A percentile compares a stretch with the other conserved stretches of the same genome.
These are phyloP conservation scores for Mimumesa dahlbomi DNA, from an alignment of 2,888 invertebrate genomes.

Conservation along the genomic window DNA sequence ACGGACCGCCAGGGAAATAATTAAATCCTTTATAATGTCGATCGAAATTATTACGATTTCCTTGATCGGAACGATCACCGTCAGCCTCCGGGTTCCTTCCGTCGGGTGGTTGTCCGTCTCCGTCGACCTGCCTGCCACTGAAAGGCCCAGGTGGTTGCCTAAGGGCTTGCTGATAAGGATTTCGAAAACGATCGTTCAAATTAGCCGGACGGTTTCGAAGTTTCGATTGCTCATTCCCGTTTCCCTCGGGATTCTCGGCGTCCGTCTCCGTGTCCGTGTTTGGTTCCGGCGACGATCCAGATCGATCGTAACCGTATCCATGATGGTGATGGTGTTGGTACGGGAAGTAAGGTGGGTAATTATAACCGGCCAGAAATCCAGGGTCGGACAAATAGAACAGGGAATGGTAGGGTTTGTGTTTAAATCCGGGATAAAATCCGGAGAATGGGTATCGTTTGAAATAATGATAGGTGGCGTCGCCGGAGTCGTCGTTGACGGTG, in stretches of 20 bases:
- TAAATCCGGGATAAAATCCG: conserved; percentile 1
- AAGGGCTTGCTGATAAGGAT: not conserved
- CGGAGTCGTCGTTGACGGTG: conserved; percentile 14
- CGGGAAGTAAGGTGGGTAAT: no score
- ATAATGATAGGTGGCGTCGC: conserved; percentile 6
- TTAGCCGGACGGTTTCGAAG: conserved; percentile 13
- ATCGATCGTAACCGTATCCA: not conserved
- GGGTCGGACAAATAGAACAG: not conserved
- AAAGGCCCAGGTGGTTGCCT: not conserved
- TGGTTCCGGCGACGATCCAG: not conserved
- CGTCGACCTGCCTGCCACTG: not conserved
- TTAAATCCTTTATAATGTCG: no score
- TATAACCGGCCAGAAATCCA: conserved; percentile 7
- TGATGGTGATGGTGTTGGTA: no score
- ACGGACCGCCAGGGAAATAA: no score
- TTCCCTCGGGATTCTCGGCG: not conserved
- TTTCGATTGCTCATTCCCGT: not conserved
- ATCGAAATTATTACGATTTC: no score
- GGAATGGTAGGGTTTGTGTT: no score
- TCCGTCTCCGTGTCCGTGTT: no score
- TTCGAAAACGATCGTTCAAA: not conserved
- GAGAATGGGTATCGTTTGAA: not conserved
- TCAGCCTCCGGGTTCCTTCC: not conserved
- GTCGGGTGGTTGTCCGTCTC: not conserved
- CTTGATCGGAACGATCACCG: no score